Conservation (phyloP, 1,140 invertebrate species). For the Zelostemma sp. region DNA sequence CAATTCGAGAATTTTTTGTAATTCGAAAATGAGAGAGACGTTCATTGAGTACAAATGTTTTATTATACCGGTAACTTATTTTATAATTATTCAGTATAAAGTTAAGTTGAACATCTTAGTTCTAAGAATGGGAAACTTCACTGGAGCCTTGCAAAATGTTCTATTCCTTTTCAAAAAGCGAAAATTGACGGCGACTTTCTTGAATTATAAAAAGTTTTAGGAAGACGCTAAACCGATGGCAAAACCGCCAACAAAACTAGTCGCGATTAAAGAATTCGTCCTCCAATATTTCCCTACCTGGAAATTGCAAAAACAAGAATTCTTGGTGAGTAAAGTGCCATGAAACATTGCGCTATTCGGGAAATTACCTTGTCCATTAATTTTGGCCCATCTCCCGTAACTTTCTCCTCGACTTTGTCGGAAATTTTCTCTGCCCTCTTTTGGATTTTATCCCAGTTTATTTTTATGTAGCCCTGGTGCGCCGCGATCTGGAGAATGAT, state of each 20-base stretch:
- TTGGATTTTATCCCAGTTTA: conserved; percentile 90
- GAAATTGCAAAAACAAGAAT: conserved; percentile 61
- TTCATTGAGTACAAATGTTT: conserved; percentile 1
- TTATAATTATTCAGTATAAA: conserved; percentile 6
- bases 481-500: conserved; percentile 91
- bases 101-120: neutral
- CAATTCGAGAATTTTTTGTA: neutral
- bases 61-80: neutral
- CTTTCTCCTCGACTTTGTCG: conserved; percentile 83
- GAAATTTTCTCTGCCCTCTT: conserved; percentile 84
- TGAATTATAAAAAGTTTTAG: conserved; percentile 31
- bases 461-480: conserved; percentile 92
- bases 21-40: neutral
- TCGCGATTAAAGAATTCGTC: conserved; percentile 82
- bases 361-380: conserved; percentile 82
- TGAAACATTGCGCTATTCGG: too few relatives aligned
- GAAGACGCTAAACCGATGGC: conserved; percentile 82
- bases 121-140: neutral
- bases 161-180: conserved; percentile 7
- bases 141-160: neutral
- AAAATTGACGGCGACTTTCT: conserved; percentile 4
- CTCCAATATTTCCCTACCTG: conserved; percentile 81
- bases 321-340: neutral
- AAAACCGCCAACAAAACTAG: conserved; percentile 89
- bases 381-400: conserved; percentile 78